These are phyloP conservation scores for Tragelaphus scriptus DNA, from an alignment of 2,113 vertebrate genomes.

Conservation along the genomic window DNA sequence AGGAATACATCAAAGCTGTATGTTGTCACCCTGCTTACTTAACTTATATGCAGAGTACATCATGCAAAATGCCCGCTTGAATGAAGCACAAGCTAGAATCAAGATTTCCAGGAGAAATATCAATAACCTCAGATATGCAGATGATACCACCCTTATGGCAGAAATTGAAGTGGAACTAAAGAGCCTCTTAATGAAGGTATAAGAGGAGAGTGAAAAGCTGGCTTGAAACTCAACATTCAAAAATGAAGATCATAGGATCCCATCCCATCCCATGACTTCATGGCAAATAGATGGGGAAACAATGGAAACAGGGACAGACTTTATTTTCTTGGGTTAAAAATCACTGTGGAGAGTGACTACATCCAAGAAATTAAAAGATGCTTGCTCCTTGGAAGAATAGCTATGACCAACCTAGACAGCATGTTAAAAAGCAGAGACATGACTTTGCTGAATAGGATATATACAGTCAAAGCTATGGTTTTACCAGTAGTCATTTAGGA, in stretches of 20 bases:
- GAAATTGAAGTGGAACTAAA: background rate
- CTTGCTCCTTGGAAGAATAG: background rate
- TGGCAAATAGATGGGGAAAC: background rate
- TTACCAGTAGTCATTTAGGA: background rate
- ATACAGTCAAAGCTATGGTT: background rate
- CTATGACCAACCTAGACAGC: background rate
- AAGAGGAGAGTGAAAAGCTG: background rate
- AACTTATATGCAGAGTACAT: background rate
- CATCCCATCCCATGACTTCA: background rate
- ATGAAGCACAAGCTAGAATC: background rate
- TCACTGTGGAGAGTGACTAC: background rate
- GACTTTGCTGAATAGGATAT: background rate
- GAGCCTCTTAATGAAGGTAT: background rate
- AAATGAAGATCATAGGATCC: background rate
- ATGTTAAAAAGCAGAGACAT: background rate
- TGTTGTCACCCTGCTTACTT: background rate
- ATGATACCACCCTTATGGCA: background rate
- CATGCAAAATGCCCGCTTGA: background rate
- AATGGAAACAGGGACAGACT: background rate
- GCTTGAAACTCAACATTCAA: background rate
- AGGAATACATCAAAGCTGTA: background rate
- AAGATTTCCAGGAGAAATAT: background rate
- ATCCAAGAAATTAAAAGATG: background rate
- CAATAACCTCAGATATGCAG: background rate
- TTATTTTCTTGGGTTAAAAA: background rate